A percentile compares a stretch with the other conserved stretches of the same genome.
These are phyloP conservation scores for Mayetiola destructor DNA, from an alignment of 2,888 invertebrate species.

Conservation along the genomic window DNA sequence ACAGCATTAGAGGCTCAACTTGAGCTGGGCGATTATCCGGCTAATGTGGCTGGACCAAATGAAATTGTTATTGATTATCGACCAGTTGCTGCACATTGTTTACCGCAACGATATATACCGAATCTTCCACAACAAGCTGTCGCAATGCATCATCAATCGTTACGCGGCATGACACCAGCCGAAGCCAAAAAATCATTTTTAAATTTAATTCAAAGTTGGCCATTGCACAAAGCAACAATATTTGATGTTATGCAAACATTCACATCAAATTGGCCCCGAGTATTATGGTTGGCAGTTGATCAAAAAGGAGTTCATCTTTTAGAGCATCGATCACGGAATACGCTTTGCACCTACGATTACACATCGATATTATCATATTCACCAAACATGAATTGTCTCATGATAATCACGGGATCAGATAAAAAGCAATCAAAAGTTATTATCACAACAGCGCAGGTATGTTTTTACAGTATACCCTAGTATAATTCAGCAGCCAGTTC, in stretches of 20 bases:
- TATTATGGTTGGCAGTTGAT: slow-evolving; percentile 84
- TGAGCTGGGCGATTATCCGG: slow-evolving; percentile 68
- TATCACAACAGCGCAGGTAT: slow-evolving; percentile 78
- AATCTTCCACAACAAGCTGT: slow-evolving; percentile 69
- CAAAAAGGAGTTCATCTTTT: slow-evolving; percentile 81
- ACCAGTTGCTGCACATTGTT: slow-evolving; percentile 60
- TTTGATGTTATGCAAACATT: slow-evolving; percentile 96
- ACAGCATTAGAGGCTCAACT: slow-evolving; percentile 88
- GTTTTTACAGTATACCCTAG: not conserved
- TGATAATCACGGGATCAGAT: slow-evolving; percentile 84
- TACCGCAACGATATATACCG: slow-evolving; percentile 70
- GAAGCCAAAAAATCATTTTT: slow-evolving; percentile 87
- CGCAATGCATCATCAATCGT: slow-evolving; percentile 77
- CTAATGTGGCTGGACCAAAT: slow-evolving; percentile 21
- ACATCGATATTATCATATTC: slow-evolving; percentile 78
- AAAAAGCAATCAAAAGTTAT: slow-evolving; percentile 89
- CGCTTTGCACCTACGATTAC: slow-evolving; percentile 84
- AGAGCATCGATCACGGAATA: slow-evolving; percentile 74
- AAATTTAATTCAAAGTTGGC: slow-evolving; percentile 87
- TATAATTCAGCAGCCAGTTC: not conserved
- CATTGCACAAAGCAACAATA: slow-evolving; percentile 79
- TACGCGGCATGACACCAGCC: slow-evolving; percentile 70
- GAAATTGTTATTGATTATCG: slow-evolving; percentile 51
- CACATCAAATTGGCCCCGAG: slow-evolving; percentile 88
- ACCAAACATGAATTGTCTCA: slow-evolving; percentile 79